Evolutionary conservation across 2,797 vertebrate genomes (phyloP).

Genomic region (Alfaro cultratus): DNA sequence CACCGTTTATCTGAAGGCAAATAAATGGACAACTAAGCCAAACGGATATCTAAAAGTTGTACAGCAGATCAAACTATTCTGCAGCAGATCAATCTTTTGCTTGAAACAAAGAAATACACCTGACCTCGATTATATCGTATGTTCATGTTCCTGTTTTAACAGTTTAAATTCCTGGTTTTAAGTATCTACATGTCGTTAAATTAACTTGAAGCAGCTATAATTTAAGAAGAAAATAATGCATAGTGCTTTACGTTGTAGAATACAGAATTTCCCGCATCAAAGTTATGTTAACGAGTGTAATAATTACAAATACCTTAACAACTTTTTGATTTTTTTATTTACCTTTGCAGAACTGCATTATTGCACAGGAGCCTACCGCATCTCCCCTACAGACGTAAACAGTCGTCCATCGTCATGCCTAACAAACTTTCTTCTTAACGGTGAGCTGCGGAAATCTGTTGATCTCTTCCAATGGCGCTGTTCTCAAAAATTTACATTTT

Average conservation of each 20-base stretch:
- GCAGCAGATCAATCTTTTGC: not conserved
- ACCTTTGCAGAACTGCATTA: conserved; percentile 90
- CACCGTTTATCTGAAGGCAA: not conserved
- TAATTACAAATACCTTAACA: not conserved
- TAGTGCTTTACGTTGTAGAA: not conserved
- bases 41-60: not conserved
- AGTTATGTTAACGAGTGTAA: not conserved
- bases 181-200: not conserved
- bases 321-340: not conserved
- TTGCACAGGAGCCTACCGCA: conserved; percentile 96
- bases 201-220: not conserved
- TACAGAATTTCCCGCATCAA: not conserved
- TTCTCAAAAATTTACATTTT: not conserved
- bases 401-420: conserved; percentile 98
- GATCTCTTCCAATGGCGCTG: not conserved
- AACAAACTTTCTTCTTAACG: conserved; percentile 98
- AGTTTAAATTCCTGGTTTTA: not conserved
- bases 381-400: conserved; percentile 98
- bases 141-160: not conserved
- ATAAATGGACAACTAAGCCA: not conserved
- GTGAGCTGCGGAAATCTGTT: conserved; percentile 65
- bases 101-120: not conserved
- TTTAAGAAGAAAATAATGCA: not conserved
- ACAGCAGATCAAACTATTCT: not conserved
- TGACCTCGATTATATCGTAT: too few species aligned